Base-by-base conservation (phyloP, 2,797 vertebrate species). In the Alauda arvensis region DNA sequence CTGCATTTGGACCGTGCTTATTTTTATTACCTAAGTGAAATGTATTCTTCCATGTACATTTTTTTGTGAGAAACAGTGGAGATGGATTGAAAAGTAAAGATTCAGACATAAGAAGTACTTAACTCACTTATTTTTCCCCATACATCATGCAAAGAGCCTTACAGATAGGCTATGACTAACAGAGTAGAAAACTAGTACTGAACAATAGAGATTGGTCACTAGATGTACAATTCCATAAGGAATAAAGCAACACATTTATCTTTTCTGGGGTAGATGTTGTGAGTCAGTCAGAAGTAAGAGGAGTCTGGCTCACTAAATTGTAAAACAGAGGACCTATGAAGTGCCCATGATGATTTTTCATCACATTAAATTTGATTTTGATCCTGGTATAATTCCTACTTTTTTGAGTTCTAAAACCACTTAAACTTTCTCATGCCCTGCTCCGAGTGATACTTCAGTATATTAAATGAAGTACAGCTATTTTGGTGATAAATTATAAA, bases 21-120 rank as follows among this genome's bases (percentile, higher is more conserved):
- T 57, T 78, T 90, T 62, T 85, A 86, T 49, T 65, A 40, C 45
- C 15, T 45, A 86, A 76, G 16, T 84, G 56, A 94, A 90, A 77
- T 40, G 10, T 12, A 49, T 46, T 67, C 20, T 83, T 85, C 26
- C 29, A 39, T 3, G 1, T 14, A 13, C 17, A 87, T 18, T 23
- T 39, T 80, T 82, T 40, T 68, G 31, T 43, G 6, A 71, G 19
- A 56, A 34, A 70, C 43, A 72, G 37, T 81, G 52, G 43, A 77
- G 43, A 84, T 23, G 18, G 25, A 93, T 68, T 70, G 14, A 37
- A 90, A 83, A 79, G 67, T 37, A 48, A 83, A 82, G 57, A 53
- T 40, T 43, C 40, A 61, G 51, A 63, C 16, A 65, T 51, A 42
- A 60, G n/a, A 91, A 92, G 56, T 39, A 31, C 25, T 76, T 71